These are phyloP conservation scores for Aradus depressus DNA, from an alignment of 2,888 invertebrate species.

Conservation along the genomic window DNA sequence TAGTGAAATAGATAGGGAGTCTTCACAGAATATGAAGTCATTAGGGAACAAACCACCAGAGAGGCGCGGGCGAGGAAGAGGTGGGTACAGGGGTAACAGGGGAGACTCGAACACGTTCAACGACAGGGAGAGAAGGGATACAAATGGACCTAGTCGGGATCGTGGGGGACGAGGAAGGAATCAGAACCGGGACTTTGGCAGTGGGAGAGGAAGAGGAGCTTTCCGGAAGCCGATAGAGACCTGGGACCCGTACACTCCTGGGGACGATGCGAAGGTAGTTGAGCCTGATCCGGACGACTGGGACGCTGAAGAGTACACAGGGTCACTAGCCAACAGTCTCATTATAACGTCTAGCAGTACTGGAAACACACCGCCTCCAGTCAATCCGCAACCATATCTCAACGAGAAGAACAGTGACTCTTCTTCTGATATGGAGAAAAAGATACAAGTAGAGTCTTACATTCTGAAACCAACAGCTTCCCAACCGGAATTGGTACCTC, in stretches of 20 bases:
- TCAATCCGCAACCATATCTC: too few species aligned
- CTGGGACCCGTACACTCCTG: constrained; percentile 35
- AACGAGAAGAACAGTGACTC: too few species aligned
- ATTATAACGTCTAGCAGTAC: constrained; percentile 58
- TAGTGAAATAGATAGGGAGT: constrained; percentile 30
- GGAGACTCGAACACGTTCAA: background rate
- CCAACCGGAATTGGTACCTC: too few species aligned
- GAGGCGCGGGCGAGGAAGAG: constrained; percentile 34
- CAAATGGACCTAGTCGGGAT: constrained; percentile 35
- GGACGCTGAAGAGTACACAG: constrained; percentile 91
- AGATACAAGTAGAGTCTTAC: too few species aligned
- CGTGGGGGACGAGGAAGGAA: constrained; percentile 36
- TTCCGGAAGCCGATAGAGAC: constrained; percentile 40
- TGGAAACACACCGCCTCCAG: constrained; percentile 14
- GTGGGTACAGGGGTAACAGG: constrained; percentile 22
- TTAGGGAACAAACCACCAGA: constrained; percentile 34
- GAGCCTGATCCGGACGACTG: constrained; percentile 49
- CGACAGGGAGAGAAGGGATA: constrained; percentile 31
- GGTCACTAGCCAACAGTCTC: constrained; percentile 86
- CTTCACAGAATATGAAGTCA: constrained; percentile 18
- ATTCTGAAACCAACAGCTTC: too few species aligned
- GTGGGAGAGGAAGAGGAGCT: constrained; percentile 36
- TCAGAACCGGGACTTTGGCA: constrained; percentile 27
- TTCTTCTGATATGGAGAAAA: too few species aligned
- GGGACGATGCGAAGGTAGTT: background rate